These are phyloP conservation scores for Scylla paramamosain DNA, from an alignment of 1,140 invertebrate species.

Conservation along the genomic window DNA sequence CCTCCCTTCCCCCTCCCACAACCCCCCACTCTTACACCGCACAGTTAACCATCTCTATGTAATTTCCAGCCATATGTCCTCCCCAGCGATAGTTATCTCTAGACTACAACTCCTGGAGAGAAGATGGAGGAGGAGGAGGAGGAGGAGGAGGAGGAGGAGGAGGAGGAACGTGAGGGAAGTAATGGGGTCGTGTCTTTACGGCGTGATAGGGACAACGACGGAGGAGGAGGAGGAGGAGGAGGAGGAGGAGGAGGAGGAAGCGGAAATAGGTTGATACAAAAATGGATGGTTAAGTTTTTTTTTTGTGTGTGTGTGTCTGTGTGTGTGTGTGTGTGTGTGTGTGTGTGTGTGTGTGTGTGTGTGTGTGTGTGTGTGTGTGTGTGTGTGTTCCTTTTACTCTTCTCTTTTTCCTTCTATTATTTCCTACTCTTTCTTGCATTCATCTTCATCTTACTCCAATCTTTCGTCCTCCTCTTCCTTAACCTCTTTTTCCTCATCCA, in stretches of 20 bases:
- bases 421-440: too few species aligned
- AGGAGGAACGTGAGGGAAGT: background rate
- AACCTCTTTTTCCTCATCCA: too few species aligned
- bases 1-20: background rate
- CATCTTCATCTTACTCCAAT: too few species aligned
- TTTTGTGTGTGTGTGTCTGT: background rate
- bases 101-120: conserved; percentile 8
- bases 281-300: background rate
- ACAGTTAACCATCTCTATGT: conserved; percentile 3
- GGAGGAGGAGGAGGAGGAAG: too few species aligned
- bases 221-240: background rate
- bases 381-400: background rate
- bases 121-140: conserved; percentile 18
- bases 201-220: background rate
- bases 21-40: background rate
- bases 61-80: conserved; percentile 13
- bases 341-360: background rate
- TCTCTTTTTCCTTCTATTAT: too few species aligned
- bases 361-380: background rate
- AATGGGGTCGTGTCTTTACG: background rate
- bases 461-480: too few species aligned
- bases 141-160: conserved; percentile 3
- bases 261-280: too few species aligned
- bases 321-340: background rate
- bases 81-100: background rate